These are phyloP conservation scores for Pollimyrus isidori DNA, from an alignment of 2,113 vertebrate species.

Conservation along the genomic window DNA sequence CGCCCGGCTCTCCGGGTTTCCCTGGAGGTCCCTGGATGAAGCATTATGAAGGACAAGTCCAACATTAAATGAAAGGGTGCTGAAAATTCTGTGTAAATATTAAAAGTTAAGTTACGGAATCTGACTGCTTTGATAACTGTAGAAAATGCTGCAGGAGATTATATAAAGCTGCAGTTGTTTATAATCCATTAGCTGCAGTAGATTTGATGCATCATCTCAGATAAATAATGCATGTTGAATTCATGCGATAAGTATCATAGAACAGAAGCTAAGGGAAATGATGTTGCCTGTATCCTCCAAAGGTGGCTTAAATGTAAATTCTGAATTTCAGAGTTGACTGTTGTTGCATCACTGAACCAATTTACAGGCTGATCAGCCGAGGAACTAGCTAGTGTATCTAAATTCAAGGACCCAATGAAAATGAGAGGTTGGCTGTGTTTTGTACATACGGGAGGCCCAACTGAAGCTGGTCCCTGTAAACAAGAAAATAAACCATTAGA, in stretches of 20 bases:
- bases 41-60: background rate
- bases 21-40: slow-evolving; percentile 57
- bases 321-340: background rate
- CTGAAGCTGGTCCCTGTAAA: slow-evolving; percentile 54
- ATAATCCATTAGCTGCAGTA: background rate
- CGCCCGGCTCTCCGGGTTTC: slow-evolving; percentile 62
- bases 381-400: background rate
- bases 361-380: background rate
- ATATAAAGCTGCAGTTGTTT: background rate
- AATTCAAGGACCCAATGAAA: background rate
- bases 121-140: background rate
- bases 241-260: background rate
- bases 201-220: background rate
- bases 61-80: background rate
- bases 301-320: background rate
- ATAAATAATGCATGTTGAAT: background rate
- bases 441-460: slow-evolving; percentile 61
- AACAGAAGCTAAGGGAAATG: background rate
- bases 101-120: background rate
- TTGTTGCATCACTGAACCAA: background rate
- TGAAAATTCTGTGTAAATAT: background rate
- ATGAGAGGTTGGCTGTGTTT: background rate
- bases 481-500: background rate
- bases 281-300: background rate
- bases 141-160: background rate